Percentiles rank a stretch among this genome's conserved stretches.
Evolutionary conservation across 1,140 invertebrate species (phyloP).

Genomic region (Mactra quadrangularis): DNA sequence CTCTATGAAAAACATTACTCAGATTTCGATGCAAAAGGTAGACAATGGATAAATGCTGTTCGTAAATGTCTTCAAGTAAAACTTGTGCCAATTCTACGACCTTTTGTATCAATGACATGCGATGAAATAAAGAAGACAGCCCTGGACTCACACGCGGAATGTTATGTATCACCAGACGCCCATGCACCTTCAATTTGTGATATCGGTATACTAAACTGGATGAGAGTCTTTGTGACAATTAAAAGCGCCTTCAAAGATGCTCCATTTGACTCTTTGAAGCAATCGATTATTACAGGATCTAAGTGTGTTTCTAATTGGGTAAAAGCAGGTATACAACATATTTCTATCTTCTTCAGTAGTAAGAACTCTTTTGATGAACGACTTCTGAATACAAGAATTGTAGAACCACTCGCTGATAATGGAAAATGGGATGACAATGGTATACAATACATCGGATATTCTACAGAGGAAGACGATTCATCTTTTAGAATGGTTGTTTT

Average conservation of each 20-base stretch:
- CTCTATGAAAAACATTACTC: slow-evolving; percentile 4
- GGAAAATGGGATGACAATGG: background rate
- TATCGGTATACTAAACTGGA: background rate
- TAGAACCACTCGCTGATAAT: background rate
- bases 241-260: background rate
- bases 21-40: slow-evolving; percentile 1
- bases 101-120: background rate
- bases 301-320: background rate
- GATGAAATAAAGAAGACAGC: slow-evolving; percentile 13
- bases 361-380: background rate
- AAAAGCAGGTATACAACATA: background rate
- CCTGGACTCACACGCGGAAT: slow-evolving; percentile 14
- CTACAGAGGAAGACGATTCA: background rate
- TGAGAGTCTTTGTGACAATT: slow-evolving; percentile 1
- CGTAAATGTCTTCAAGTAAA: too few relatives aligned
- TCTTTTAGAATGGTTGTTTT: background rate
- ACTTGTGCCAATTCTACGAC: slow-evolving; percentile 22
- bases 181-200: slow-evolving; percentile 22
- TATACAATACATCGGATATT: background rate
- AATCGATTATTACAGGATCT: background rate
- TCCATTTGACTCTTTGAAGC: background rate
- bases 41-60: slow-evolving; percentile 24
- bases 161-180: slow-evolving; percentile 2
- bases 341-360: background rate
- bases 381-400: background rate